Base-by-base conservation (phyloP, 2,113 vertebrate species). In the Apeltes quadracus region DNA sequence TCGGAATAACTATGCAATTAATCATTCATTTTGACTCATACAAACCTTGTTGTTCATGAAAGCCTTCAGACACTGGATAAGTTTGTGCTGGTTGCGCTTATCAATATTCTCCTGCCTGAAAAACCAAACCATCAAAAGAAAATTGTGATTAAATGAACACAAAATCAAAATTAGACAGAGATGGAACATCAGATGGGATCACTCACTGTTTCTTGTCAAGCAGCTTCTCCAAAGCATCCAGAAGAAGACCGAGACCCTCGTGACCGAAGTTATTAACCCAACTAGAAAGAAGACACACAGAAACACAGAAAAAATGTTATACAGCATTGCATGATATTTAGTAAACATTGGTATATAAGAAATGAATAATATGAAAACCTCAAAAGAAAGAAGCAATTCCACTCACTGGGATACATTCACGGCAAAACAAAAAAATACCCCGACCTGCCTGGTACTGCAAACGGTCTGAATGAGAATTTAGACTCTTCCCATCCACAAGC, bases 31-130 rank as follows among this genome's bases (percentile, higher is more conserved):
- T 23, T 62, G 38, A 86, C 43, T 69, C 34, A 72, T 84, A 90
- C 95, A 92, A 91, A 97, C 98, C 94, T 99, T 99, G 88, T 98
- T 99, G 93, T 99, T 99, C 98, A 99, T 99, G 93, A 99, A 99
- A 61, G 98, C 98, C 93, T 95, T 99, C 88, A 99, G 95, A 90
- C 98, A 99, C 81, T 98, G 98, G 87, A 99, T 98, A 48, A 99
- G 94, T 92, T 99, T 99, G 90, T 98, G 95, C 85, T 99, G 97
- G 92, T 96, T 99, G 83, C 94, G 96, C 92, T 98, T 98, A 88
- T 98, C 97, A 36, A 98, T 97, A 83, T 66, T 92, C 87, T 99
- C 98, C 92, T 97, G 97, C 85, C 98, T 99, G 90, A 71, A 85
- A 79, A 66, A 71, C 48, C 15, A 14, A 57, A 55, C 29, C 16